Evolutionary conservation across 2,888 invertebrate genomes (phyloP), one percentile per base, ranked within the genome.

Genomic region (Drosophila diplacantha): DNA sequence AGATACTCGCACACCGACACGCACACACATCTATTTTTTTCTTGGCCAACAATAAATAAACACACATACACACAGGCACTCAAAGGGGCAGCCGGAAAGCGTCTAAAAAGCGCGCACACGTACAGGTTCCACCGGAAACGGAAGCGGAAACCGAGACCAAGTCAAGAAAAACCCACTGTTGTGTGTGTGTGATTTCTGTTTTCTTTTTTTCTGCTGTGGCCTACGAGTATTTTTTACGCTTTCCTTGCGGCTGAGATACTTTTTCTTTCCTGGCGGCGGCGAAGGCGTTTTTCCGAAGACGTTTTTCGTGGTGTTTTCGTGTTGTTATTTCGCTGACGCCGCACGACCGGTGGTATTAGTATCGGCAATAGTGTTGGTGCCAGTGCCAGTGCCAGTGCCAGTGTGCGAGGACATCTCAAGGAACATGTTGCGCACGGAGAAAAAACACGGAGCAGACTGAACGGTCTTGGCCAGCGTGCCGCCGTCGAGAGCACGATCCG

Each of bases 401-500:
- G 80, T 77, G 76, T 74, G 44, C 44, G 44, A 46, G 44, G 44
- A 46, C 44, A 46, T 46, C 81, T 79, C 83, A 79, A 79, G 81
- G 65, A 83, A 79, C 83, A 81, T 83, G 83, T 79, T 83, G 79
- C 79, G 81, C 79, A 81, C 83, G 78, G 69, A 73, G 58, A 83
- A 83, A 82, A 83, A 78, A 83, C 69, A 66, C 66, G 55, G 75
- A 49, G 69, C 66, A 66, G 66, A 66, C 78, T 83, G 65, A 78
- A 78, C 75, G 78, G 81, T 77, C 67, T 81, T 68, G 74, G 81
- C 69, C 66, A 73, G 73, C 61, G 80, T 76, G 77, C 79, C 81
- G 69, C 81, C 74, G 81, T 81, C 85, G 84, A 84, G 84, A 84
- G 86, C 86, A 87, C 87, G 88, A 88, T 88, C 87, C 88, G 87